A percentile compares a stretch with the other conserved stretches of the same genome.
phyloP scores from a whole-genome alignment of 2,888 invertebrate genomes.

The Troides helena region DNA sequence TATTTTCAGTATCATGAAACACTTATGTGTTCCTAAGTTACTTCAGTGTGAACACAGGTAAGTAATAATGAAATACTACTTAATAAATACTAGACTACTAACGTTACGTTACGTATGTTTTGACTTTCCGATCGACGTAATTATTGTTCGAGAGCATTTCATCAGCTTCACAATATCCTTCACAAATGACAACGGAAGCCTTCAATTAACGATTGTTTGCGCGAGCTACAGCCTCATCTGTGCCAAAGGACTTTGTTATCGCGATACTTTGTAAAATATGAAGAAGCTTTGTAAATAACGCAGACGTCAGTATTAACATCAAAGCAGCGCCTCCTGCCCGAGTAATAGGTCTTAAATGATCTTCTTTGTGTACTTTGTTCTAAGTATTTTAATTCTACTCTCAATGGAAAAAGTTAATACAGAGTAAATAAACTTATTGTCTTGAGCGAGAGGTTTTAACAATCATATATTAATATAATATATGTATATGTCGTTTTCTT shows the following conservation, averaged over 20 bases:
- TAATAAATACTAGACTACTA: no score
- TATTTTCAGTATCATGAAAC: no score
- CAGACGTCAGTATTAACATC: not conserved
- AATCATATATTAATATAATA: not conserved
- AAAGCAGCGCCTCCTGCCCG: not conserved
- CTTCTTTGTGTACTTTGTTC: not conserved
- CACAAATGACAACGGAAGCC: not conserved
- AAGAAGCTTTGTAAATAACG: not conserved
- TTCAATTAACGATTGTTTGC: not conserved
- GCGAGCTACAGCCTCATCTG: not conserved
- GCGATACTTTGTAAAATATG: not conserved
- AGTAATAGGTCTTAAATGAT: not conserved
- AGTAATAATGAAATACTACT: no score
- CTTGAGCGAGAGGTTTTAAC: no score
- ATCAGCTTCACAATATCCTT: not conserved
- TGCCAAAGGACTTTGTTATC: conserved; percentile 2
- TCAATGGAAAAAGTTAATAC: no score
- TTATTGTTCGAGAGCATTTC: no score
- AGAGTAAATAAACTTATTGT: no score
- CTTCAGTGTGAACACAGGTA: no score
- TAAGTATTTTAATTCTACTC: not conserved
- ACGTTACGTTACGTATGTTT: no score
- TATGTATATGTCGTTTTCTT: not conserved
- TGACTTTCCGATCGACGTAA: no score
- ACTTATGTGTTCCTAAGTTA: no score